Evolutionary conservation across 2,113 vertebrate genomes (phyloP).

Genomic region (Epinephelus moara): DNA sequence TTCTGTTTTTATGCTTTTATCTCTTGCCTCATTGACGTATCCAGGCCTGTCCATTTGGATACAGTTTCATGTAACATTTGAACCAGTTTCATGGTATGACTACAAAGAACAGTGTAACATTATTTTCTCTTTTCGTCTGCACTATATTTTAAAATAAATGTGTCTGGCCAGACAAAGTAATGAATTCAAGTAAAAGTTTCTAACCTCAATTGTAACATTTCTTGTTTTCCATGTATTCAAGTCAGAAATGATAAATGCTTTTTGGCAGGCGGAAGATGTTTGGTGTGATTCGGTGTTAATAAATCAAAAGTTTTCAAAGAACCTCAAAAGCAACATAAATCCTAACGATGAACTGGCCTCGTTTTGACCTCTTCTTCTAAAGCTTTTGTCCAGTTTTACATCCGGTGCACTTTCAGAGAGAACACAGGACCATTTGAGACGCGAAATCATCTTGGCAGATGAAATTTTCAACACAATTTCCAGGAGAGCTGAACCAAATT

Average conservation of each 20-base stretch:
- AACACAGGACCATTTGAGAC: conserved; percentile 37
- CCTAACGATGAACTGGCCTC: conserved; percentile 42
- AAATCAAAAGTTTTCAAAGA: conserved; percentile 52
- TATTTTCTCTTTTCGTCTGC: conserved; percentile 20
- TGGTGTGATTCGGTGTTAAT: conserved; percentile 21
- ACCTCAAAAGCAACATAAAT: conserved; percentile 41
- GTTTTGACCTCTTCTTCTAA: conserved; percentile 30
- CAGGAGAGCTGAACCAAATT: conserved; percentile 66
- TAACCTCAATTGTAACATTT: conserved; percentile 42
- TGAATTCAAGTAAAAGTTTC: conserved; percentile 32
- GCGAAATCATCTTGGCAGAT: conserved; percentile 66
- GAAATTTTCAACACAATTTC: conserved; percentile 69
- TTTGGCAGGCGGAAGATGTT: conserved; percentile 32
- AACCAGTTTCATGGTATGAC: conserved; percentile 12
- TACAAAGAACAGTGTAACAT: neutral
- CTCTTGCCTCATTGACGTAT: conserved; percentile 1
- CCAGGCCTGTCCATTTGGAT: conserved; percentile 6
- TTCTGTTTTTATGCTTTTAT: neutral
- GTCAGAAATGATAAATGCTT: conserved; percentile 50
- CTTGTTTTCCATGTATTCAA: conserved; percentile 30
- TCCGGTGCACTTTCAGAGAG: conserved; percentile 18
- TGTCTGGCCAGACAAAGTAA: conserved; percentile 38
- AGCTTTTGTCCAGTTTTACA: conserved; percentile 36
- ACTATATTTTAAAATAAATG: conserved; percentile 16
- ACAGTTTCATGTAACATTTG: conserved; percentile 13